These are phyloP conservation scores for Ardeotis arabs DNA, from an alignment of 2,113 vertebrate genomes.

Conservation along the genomic window DNA sequence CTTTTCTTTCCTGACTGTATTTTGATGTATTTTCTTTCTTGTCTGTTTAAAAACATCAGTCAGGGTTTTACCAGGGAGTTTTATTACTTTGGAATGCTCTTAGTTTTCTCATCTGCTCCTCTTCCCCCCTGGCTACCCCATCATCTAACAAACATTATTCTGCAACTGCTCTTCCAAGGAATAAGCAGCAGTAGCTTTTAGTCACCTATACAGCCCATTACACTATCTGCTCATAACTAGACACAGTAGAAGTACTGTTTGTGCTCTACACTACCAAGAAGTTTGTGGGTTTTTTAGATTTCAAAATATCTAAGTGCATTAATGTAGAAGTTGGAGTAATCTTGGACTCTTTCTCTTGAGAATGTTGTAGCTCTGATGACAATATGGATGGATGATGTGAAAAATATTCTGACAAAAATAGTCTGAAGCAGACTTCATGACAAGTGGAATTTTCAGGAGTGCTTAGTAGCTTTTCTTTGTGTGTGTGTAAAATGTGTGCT, in stretches of 20 bases:
- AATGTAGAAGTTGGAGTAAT: background rate
- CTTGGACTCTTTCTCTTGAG: background rate
- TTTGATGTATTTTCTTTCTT: background rate
- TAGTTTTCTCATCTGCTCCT: background rate
- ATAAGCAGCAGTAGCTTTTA: background rate
- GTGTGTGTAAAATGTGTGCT: background rate
- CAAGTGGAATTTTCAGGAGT: background rate
- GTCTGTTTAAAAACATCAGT: background rate
- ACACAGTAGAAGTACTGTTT: background rate
- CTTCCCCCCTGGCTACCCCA: background rate
- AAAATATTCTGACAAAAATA: background rate
- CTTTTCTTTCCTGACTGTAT: slow-evolving; percentile 4
- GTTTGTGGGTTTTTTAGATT: background rate
- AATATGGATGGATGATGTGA: background rate
- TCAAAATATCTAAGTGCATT: background rate
- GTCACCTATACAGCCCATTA: background rate
- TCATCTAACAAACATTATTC: too few relatives aligned
- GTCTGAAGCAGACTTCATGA: background rate
- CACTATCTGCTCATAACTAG: background rate
- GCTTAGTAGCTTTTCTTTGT: background rate
- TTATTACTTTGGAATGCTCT: background rate
- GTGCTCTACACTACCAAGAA: background rate
- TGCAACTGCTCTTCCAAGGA: background rate
- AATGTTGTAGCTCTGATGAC: background rate
- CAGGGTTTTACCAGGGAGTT: background rate